Base-by-base conservation (phyloP, 2,888 invertebrate species). In the Liopterus haemorrhoidalis region DNA sequence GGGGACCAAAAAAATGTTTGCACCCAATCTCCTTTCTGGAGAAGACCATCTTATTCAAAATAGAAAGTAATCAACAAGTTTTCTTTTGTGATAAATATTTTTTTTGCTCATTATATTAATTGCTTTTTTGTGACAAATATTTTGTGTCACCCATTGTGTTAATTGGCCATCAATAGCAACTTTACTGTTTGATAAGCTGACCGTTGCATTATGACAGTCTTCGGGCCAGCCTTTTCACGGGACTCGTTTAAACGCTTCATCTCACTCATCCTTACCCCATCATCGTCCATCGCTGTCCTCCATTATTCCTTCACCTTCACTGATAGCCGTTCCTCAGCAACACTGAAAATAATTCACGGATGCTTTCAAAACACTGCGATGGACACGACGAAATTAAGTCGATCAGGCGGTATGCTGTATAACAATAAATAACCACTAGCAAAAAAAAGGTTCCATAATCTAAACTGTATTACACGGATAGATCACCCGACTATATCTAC, bases 181-280 rank as follows among this genome's bases (percentile, higher is more conserved):
- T 38, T 45, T 45, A 45, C 39, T 45, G 45, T 37, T 32, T 5
- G 11, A 46, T 48, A 46, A 56, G 67, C 66, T 68, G 68, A 62
- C 69, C 69, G 65, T 67, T 69, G 68, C 69, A 57, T 55, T 63
- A 64, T 62, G 69, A 69, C 70, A 68, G 69, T 66, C 69, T 68
- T 66, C 68, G 65, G 69, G 69, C 67, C 68, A 69, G 69, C 67
- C 61, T 60, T 60, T 42, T 35, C 25, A 21, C 43, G 43, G n/a
- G 43, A 36, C 16, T 22, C 30, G 43, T 31, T 44, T 44, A 43
- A 21, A 27, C 36, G 43, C 43, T 44, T 44, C 43, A 42, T 36
- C 38, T 35, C 43, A 43, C 20, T 33, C 22, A 36, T 21, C 15
- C 24, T 11, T 43, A 28, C 43, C 43, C 33, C n/a, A n/a, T n/a